These are phyloP conservation scores for Paratilapia polleni DNA, from an alignment of 2,113 vertebrate genomes.

Conservation along the genomic window DNA sequence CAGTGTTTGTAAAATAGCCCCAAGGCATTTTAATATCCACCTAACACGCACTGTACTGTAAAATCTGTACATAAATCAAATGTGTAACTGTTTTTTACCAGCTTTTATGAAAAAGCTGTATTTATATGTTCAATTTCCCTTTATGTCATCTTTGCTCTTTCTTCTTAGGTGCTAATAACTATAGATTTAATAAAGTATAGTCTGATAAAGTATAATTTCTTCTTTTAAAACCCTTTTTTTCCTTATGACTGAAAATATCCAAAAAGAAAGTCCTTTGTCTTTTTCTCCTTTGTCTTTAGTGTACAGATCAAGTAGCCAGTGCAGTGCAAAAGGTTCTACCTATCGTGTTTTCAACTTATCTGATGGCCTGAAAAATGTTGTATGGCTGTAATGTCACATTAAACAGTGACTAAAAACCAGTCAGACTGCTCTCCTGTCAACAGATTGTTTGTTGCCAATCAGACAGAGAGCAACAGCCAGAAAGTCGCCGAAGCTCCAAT, in stretches of 20 bases:
- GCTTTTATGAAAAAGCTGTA: neutral
- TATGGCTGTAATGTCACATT: conserved; percentile 13
- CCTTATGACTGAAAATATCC: neutral
- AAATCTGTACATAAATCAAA: neutral
- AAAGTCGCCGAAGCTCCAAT: neutral
- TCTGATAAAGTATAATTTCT: neutral
- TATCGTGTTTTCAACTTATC: neutral
- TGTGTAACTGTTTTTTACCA: neutral
- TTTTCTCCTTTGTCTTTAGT: neutral
- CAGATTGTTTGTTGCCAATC: neutral
- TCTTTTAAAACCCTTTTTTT: neutral
- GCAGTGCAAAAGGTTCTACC: neutral
- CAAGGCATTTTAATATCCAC: neutral
- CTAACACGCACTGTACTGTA: neutral
- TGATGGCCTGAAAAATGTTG: neutral
- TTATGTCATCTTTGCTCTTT: neutral
- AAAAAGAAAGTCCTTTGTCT: neutral
- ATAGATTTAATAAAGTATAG: neutral
- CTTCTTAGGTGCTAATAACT: neutral
- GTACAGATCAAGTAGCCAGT: neutral
- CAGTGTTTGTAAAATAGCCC: neutral
- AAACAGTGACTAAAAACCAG: conserved; percentile 62
- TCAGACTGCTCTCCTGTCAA: conserved; percentile 51
- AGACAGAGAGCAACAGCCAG: neutral
- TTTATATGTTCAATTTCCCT: neutral